Conservation (phyloP, 1,140 invertebrate genomes). For the Saccostrea echinata region DNA sequence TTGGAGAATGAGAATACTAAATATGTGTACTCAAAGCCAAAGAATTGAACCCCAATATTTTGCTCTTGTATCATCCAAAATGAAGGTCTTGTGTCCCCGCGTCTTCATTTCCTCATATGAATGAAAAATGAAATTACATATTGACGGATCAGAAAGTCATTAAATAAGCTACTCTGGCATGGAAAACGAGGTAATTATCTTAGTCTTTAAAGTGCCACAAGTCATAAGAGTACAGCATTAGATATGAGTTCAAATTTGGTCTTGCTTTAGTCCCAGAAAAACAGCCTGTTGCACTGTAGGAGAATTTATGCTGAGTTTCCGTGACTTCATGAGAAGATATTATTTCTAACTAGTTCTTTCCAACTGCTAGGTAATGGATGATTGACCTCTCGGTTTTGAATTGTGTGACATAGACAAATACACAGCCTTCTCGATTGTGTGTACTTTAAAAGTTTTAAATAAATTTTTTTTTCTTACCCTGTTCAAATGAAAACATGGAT, state of each 20-base stretch:
- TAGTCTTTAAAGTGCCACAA: not conserved
- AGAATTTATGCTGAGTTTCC: not conserved
- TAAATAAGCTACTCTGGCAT: constrained; percentile 1
- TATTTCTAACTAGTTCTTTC: not conserved
- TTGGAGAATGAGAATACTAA: too few species aligned
- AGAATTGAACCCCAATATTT: too few species aligned
- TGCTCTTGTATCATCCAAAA: too few species aligned
- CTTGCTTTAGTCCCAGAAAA: not conserved
- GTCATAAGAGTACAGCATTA: not conserved
- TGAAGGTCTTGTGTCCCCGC: too few species aligned
- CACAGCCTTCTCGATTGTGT: not conserved
- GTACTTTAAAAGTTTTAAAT: constrained; percentile 11
- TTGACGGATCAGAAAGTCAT: not conserved
- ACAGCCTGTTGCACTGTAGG: not conserved
- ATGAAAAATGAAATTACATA: not conserved
- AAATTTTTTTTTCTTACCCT: not conserved
- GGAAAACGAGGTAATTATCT: constrained; percentile 14
- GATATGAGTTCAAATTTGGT: not conserved
- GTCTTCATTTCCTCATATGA: too few species aligned
- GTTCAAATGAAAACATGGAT: not conserved
- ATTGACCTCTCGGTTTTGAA: not conserved
- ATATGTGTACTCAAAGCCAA: too few species aligned
- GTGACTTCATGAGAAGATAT: not conserved
- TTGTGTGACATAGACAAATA: not conserved
- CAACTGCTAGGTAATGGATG: not conserved